Conservation (phyloP, 2,797 vertebrate genomes). For the Scleropages formosus region DNA sequence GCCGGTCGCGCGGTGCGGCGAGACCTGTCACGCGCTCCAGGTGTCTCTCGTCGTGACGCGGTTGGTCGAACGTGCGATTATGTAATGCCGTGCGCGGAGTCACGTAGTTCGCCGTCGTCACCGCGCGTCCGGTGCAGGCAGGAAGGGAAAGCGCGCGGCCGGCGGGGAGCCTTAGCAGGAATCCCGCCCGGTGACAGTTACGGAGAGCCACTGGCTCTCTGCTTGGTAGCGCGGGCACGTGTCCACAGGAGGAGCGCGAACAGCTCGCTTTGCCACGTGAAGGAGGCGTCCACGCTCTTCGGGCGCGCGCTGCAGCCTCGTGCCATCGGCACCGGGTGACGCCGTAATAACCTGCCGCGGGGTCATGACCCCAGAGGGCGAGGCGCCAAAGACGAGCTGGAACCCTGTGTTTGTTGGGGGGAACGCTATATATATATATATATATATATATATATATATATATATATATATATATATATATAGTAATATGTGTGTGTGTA, state of each 20-base stretch:
- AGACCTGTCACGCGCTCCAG: neutral
- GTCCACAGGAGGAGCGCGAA: too few species aligned
- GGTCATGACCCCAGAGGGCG: neutral
- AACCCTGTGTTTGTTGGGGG: neutral
- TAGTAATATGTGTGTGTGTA: neutral
- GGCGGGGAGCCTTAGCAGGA: too few species aligned
- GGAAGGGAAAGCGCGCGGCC: too few species aligned
- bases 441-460: too few species aligned
- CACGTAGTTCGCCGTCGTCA: neutral
- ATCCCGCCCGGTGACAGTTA: too few species aligned
- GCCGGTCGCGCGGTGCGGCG: neutral
- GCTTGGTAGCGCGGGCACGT: too few species aligned
- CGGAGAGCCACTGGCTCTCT: too few species aligned
- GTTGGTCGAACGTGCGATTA: neutral
- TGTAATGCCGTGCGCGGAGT: conserved; percentile 15
- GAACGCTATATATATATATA: neutral
- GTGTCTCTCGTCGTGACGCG: neutral
- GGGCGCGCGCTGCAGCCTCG: too few species aligned
- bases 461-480: too few species aligned
- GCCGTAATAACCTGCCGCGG: neutral
- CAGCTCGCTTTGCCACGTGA: neutral
- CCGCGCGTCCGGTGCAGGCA: too few species aligned
- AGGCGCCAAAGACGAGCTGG: neutral
- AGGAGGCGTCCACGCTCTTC: too few species aligned
- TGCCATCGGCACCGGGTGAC: too few species aligned